Percentiles rank a stretch among this genome's conserved stretches.
Conservation (phyloP, 2,888 invertebrate genomes). For the Melipona beecheii region DNA sequence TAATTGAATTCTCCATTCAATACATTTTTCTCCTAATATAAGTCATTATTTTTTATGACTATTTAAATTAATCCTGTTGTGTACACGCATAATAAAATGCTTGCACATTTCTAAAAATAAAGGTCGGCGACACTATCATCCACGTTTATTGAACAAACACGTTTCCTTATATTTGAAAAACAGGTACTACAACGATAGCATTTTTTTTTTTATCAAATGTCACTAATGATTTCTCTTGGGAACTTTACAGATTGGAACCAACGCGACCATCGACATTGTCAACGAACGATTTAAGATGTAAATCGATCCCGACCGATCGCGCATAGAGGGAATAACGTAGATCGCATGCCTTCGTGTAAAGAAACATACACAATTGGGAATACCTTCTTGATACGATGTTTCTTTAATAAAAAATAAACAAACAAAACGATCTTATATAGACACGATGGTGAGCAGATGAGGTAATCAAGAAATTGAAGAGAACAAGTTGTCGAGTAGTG, state of each 20-base stretch:
- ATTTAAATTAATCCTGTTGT: background rate
- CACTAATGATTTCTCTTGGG: background rate
- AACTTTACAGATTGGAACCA: background rate
- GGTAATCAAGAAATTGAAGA: conserved; percentile 56
- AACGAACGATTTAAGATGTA: background rate
- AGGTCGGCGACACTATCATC: background rate
- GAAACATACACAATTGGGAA: conserved; percentile 15
- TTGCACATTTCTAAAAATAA: too few species aligned
- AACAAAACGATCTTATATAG: conserved; percentile 53
- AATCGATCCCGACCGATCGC: background rate
- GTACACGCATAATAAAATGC: background rate
- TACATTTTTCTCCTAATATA: background rate
- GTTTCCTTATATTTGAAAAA: background rate
- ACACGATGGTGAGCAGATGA: conserved; percentile 47
- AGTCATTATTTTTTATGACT: background rate
- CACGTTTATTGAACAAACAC: background rate
- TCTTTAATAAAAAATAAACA: conserved; percentile 63
- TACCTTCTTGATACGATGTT: conserved; percentile 24
- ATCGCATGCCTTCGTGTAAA: background rate
- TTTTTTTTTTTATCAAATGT: background rate
- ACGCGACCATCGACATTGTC: background rate
- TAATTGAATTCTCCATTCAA: background rate
- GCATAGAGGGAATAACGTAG: background rate
- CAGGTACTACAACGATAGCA: background rate
- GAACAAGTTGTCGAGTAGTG: conserved; percentile 42